Evolutionary conservation across 2,888 invertebrate species (phyloP).

Genomic region (Melanostoma scalare): DNA sequence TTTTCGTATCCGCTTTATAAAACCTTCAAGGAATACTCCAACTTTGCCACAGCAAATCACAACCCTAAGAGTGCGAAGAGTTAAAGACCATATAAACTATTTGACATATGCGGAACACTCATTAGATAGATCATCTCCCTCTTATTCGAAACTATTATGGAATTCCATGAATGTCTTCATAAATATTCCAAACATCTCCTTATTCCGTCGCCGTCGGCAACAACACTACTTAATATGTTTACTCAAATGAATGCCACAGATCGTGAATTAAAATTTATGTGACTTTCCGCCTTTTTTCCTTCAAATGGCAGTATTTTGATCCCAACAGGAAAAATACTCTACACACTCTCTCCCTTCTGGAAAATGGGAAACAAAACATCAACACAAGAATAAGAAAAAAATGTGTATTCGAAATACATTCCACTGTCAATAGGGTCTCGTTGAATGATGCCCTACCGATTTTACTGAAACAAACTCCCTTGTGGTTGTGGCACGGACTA

Average conservation of each 20-base stretch:
- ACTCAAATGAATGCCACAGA: conserved; percentile 51
- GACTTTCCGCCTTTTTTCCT: conserved; percentile 55
- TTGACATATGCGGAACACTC: conserved; percentile 37
- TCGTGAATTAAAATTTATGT: conserved; percentile 66
- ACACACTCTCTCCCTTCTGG: conserved; percentile 19
- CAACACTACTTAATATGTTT: conserved; percentile 25
- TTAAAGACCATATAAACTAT: neutral
- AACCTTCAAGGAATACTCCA: too few relatives aligned
- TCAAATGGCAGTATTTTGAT: conserved; percentile 50
- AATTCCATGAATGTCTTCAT: conserved; percentile 73
- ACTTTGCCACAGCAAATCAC: too few relatives aligned
- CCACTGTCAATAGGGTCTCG: conserved; percentile 68
- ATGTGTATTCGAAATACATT: conserved; percentile 58
- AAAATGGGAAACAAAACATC: conserved; percentile 20
- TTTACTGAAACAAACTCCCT: conserved; percentile 26
- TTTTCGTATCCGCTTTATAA: too few relatives aligned
- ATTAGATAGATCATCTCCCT: conserved; percentile 12
- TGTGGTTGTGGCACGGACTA: conserved; percentile 67
- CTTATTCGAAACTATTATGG: conserved; percentile 34
- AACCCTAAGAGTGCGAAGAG: too few relatives aligned
- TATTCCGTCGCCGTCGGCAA: conserved; percentile 27
- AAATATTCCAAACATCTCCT: conserved; percentile 68
- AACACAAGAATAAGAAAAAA: conserved; percentile 14
- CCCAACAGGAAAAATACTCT: conserved; percentile 24
- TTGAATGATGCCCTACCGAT: conserved; percentile 63